Evolutionary conservation across 2,888 invertebrate genomes (phyloP), one percentile per base, ranked within the genome.

Genomic region (Craniophora ligustri): DNA sequence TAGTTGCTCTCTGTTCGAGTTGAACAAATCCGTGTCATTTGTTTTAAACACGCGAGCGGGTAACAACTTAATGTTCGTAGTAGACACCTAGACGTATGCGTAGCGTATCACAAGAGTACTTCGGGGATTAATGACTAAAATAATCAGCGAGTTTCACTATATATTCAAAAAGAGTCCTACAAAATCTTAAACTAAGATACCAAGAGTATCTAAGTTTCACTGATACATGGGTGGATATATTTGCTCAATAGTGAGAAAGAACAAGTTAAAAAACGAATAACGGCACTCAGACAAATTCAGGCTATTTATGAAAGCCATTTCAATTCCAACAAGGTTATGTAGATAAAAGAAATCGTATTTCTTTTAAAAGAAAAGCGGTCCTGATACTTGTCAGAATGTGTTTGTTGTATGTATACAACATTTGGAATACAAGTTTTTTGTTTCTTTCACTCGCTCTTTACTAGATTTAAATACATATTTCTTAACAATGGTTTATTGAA

Each of bases 21-120:
- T 75, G 75, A 87, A 89, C 87, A 86, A 88, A 89, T 88, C 83
- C 58, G 71, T 76, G 77, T 84, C 84, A 88, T 87, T 89, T 86
- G 81, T 88, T 88, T 78, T 76, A 76, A 72, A 62, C 74, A 76
- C 75, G 68, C 66, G 66, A 75, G 65, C 54, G 71, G 78, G 77
- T 75, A 75, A 81, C 81, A 78, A 77, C 79, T 81, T 81, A 79
- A 83, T 84, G 78, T 79, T 61, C n/a, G n/a, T n/a, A n/a, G n/a
- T n/a, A n/a, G n/a, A n/a, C n/a, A n/a, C 26, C 39, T 42, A 28
- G 30, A 16, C 23, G 7, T 30, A 34, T 30, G 35, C 34, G 38
- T 15, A 44, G 32, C 41, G 10, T 13, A 35, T 46, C 16, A 40
- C 46, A 35, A 3, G 38, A 34, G 39, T 32, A 39, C 38, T 19